Evolutionary conservation across 2,888 invertebrate species (phyloP), one percentile per base, ranked within the genome.

Genomic region (Lithophane semibrunnea): DNA sequence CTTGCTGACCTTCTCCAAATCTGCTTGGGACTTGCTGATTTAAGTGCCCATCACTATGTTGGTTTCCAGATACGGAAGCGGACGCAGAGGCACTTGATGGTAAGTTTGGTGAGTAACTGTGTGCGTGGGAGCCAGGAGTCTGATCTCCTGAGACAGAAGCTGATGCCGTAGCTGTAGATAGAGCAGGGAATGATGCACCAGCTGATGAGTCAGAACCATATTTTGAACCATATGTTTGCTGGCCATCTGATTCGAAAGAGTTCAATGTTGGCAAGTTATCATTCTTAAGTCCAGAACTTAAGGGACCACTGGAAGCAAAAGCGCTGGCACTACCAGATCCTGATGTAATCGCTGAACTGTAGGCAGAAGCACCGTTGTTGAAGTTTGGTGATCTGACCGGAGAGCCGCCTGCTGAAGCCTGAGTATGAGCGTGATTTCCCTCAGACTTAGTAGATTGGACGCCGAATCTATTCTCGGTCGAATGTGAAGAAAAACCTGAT

Each of bases 281-380:
- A 77, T 90, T 92, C 10, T 86, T 90, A 60, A 88, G 77, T 64
- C 84, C 90, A 81, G 89, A 84, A 61, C 74, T 61, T 16, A 70
- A 49, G 9, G 85, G 82, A n/a, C 78, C 85, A 67, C 77, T 82
- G 58, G 90, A 89, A 71, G 82, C 83, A 47, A 85, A 88, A 47
- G 75, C 85, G 47, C 75, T 88, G 13, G 75, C 85, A 75, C 75
- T 85, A n/a, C 79, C 89, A 18, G 85, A 72, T 66, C 84, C 87
- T 65, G 75, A 67, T 42, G 69, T 3, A 24, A 71, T 29, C 1
- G 84, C 81, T n/a, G 88, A 84, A 75, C 83, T 84, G 9, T 54
- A 83, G 1, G 82, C 86, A 24, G 80, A 77, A 37, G 64, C 54
- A 67, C 54, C 42, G 0, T 52, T 75, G 8, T 66, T 8, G 1